Conservation (phyloP, 2,797 vertebrate species). For the Petrocephalus sullivani region DNA sequence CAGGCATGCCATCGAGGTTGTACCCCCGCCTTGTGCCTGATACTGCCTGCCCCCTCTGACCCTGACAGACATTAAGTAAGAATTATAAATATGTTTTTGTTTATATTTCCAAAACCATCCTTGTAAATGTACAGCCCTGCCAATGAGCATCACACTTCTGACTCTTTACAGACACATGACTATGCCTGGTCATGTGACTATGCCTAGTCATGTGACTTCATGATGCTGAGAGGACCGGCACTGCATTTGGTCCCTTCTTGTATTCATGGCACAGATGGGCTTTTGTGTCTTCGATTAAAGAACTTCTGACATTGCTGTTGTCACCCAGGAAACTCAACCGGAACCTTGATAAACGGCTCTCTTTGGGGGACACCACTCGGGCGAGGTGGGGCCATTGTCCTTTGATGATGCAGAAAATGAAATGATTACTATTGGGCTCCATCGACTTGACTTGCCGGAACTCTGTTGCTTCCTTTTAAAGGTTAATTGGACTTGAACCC, state of each 20-base stretch:
- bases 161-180: slow-evolving; percentile 2
- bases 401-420: slow-evolving; percentile 92
- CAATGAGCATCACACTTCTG: neutral
- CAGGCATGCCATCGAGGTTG: neutral
- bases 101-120: neutral
- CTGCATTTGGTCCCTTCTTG: slow-evolving; percentile 18
- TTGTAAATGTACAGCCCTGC: neutral
- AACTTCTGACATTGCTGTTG: slow-evolving; percentile 53
- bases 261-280: slow-evolving; percentile 39
- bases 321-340: slow-evolving; percentile 59
- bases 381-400: slow-evolving; percentile 72
- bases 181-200: neutral
- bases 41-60: neutral
- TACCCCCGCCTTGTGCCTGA: neutral
- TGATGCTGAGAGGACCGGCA: neutral
- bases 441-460: slow-evolving; percentile 81
- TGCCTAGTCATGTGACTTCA: neutral
- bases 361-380: slow-evolving; percentile 61
- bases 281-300: slow-evolving; percentile 59
- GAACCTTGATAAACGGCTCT: slow-evolving; percentile 77
- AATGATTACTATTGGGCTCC: slow-evolving; percentile 86
- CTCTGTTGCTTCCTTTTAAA: slow-evolving; percentile 76
- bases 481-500: slow-evolving; percentile 99
- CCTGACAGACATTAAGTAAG: neutral
- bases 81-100: neutral